Conservation (phyloP, 2,113 vertebrate species). For the Xiphorhynchus elegans region DNA sequence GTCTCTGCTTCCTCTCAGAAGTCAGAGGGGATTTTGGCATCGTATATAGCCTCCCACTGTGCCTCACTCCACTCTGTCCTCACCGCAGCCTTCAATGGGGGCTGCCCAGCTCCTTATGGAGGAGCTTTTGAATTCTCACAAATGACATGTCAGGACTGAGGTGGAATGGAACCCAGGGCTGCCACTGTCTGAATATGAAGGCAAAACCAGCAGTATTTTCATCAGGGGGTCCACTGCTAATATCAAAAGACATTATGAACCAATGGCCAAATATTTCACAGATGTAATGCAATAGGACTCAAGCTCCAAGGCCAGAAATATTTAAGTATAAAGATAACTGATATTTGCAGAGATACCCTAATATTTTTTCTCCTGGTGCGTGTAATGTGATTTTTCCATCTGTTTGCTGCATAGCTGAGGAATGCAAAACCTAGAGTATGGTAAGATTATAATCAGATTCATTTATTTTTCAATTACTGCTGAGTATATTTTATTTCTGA, state of each 20-base stretch:
- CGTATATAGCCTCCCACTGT: accelerated
- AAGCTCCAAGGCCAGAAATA: not conserved
- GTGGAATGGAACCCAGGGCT: not conserved
- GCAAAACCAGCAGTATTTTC: not conserved
- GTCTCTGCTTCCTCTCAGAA: not conserved
- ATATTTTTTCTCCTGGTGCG: not conserved
- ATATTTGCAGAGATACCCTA: conserved; percentile 4
- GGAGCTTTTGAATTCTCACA: not conserved
- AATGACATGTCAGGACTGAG: not conserved
- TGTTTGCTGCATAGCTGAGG: conserved; percentile 12
- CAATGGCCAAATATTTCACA: not conserved
- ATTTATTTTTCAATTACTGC: conserved; percentile 25
- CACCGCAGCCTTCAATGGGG: accelerated
- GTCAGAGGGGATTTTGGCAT: not conserved
- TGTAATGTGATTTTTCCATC: conserved; percentile 21
- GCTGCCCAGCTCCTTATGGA: not conserved
- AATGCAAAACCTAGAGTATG: not conserved
- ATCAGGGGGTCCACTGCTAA: not conserved
- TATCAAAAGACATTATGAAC: not conserved
- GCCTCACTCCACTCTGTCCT: not conserved
- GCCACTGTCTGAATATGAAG: not conserved
- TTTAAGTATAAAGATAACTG: not conserved
- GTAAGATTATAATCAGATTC: conserved; percentile 3
- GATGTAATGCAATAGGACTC: not conserved
- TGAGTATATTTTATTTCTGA: conserved; percentile 23